Evolutionary conservation across 23 tunicate genomes (phyloP), one percentile per base, ranked within the genome.

Genomic region (Styela clava): DNA sequence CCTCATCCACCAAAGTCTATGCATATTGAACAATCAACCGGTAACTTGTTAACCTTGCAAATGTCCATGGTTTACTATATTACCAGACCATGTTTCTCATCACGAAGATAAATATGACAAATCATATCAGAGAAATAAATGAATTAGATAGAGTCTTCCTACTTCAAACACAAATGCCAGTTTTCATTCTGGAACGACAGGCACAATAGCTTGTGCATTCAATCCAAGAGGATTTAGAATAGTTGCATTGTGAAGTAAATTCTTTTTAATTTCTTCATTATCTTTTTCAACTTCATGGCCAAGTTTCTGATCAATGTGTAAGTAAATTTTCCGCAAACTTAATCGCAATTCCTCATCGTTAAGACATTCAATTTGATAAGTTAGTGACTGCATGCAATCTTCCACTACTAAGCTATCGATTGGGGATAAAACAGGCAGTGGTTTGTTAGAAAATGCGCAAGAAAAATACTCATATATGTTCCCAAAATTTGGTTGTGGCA

Each of bases 301-400:
- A 30, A 51, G 68, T 9, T 35, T 37, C 69, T 84, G 71, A 52
- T 31, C 28, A 63, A 83, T 52, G 63, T 51, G 80, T 24, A 89
- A 68, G 74, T 72, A 89, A 16, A 74, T 33, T 22, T 65, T 33
- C 31, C 94, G 82, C 24, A 89, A 68, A 37, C 82, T 79, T 67
- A 70, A n/a, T 24, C 88, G 64, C 44, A 89, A 52, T 63, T 84
- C 94, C 21, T 62, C 78, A 80, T 89, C 94, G 31, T 79, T 73
- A 2, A 89, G 82, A 18, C 74, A 31, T 74, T 89, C 83, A 3
- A 89, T 84, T 74, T 89, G 94, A 33, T 83, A 79, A 20, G 77
- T 52, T 30, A 89, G 35, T 64, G 88, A 84, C 34, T 89, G 94
- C 78, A 89, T 79, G 68, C 88, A 89, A 31, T 89, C 94, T 64